These are phyloP conservation scores for Sebastes minor DNA, from an alignment of 2,797 vertebrate species.

Conservation along the genomic window DNA sequence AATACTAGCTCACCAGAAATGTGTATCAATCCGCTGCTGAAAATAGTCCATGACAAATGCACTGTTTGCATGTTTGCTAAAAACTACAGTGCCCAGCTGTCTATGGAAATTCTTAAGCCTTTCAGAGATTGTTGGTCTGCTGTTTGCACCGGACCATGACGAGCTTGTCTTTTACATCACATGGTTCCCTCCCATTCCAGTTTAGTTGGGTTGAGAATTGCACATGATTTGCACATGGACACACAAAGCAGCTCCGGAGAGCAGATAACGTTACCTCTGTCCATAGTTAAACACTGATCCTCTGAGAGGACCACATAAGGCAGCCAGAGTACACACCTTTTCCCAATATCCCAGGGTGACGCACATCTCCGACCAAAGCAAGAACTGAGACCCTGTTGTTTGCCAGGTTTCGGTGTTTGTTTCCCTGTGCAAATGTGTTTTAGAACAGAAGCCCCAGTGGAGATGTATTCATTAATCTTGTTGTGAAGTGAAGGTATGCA, in stretches of 20 bases:
- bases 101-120: neutral
- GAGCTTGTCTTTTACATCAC: neutral
- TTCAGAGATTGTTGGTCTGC: neutral
- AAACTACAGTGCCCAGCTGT: no score
- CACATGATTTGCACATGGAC: neutral
- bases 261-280: slow-evolving; percentile 11
- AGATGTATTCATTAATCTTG: slow-evolving; percentile 1
- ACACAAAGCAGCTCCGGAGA: neutral
- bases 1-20: neutral
- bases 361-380: slow-evolving; percentile 12
- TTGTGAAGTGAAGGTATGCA: slow-evolving; percentile 1
- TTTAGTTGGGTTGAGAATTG: neutral
- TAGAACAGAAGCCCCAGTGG: neutral
- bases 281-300: slow-evolving; percentile 7
- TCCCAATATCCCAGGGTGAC: slow-evolving; percentile 16
- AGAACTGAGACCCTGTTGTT: neutral
- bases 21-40: neutral
- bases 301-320: neutral
- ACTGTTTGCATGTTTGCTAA: neutral
- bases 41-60: neutral
- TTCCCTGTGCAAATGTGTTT: neutral
- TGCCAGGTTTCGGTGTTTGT: neutral
- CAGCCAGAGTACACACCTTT: slow-evolving; percentile 21
- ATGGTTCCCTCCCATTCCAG: neutral
- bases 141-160: neutral